Base-by-base conservation (phyloP, 2,797 vertebrate genomes). In the Sebastes taczanowskii region DNA sequence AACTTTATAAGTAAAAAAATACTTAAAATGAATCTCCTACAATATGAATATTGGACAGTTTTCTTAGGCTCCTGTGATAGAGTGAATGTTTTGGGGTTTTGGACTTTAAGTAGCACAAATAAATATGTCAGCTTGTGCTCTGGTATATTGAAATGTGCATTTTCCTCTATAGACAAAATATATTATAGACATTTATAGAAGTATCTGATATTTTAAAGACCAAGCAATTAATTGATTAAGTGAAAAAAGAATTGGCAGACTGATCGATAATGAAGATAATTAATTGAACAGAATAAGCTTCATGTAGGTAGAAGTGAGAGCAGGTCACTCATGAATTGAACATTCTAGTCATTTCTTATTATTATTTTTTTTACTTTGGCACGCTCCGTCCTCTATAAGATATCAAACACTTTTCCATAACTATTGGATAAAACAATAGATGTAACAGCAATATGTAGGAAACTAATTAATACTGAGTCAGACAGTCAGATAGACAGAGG, bases 291-390 rank as follows among this genome's bases (percentile, higher is more conserved):
- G 13, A 35, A 25, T 20, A 10, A 25, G 10, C 4, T 9, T 53
- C 7, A 46, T 46, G 42, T n/a, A 71, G 30, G 10, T 10, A 11
- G 16, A 70, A 25, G n/a, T 58, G 22, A 25, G 11, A 58, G 53
- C 53, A 11, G 10, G 6, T 69, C 11, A 16, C 7, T 66, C 8
- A 9, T 49, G 46, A 38, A 42, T 42, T 42, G 38, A 42, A 42
- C 38, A 42, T 42, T 3, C 0, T 16, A 16, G 38, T 16, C 0
- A 42, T 49, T 49, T 49, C 0, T 8, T 49, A 4, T 46, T 2
- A 7, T 7, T 18, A 8, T 49, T 7, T 7, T 46, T 38, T 46
- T 18, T 0, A 46, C 3, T 46, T 46, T 46, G 6, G 42, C 42
- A 46, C 0, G 3, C 0, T 46, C 42, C 18, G 3, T 20, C 18